A percentile compares a stretch with the other conserved stretches of the same genome.
Evolutionary conservation across 2,113 vertebrate species (phyloP).

Genomic region (Pristiophorus japonicus): DNA sequence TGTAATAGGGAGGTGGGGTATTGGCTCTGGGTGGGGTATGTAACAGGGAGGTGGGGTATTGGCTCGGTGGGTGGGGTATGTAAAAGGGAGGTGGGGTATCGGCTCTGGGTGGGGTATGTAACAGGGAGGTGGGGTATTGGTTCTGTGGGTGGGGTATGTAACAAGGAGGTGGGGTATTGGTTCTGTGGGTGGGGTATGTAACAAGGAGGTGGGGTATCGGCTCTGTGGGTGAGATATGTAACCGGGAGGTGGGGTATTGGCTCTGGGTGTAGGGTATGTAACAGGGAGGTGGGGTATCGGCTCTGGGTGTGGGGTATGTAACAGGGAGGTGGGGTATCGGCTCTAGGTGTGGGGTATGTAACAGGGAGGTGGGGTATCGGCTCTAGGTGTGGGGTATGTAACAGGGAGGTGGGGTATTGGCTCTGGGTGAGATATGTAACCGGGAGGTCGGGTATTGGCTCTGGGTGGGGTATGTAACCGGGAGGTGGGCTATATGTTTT

Average conservation of each 20-base stretch:
- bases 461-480: background rate
- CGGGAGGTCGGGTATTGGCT: background rate
- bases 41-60: background rate
- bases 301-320: background rate
- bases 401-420: no score
- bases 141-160: background rate
- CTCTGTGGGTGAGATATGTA: background rate
- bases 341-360: background rate
- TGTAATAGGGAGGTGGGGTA: background rate
- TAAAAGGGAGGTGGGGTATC: background rate
- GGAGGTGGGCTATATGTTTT: no score
- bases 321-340: no score
- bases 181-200: background rate
- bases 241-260: no score
- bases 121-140: no score
- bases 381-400: background rate
- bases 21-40: background rate
- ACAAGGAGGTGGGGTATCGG: no score
- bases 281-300: no score
- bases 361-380: no score
- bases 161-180: no score
- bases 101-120: background rate
- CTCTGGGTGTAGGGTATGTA: background rate
- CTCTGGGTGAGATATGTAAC: background rate
- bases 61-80: background rate